Percentiles rank a stretch among this genome's conserved stretches.
Conservation (phyloP, 92 coral and sea anemone species). For the Heliopora coerulea region DNA sequence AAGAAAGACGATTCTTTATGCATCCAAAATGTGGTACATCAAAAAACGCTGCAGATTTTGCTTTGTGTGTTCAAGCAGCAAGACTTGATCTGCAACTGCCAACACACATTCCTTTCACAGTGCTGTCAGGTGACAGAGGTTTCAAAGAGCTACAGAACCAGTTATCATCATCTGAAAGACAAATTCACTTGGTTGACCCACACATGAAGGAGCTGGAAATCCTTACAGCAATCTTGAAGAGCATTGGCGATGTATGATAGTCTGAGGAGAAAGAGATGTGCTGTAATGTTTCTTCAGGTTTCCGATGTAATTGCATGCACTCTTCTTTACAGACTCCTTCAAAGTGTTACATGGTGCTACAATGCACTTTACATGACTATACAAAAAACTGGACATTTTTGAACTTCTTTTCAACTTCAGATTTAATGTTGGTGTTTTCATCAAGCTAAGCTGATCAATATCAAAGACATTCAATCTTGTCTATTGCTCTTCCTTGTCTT, state of each 20-base stretch:
- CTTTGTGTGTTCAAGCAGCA: slow-evolving; percentile 63
- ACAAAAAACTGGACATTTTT: too few relatives aligned
- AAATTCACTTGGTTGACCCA: slow-evolving; percentile 59
- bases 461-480: too few relatives aligned
- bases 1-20: slow-evolving; percentile 46
- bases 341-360: too few relatives aligned
- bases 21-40: slow-evolving; percentile 67
- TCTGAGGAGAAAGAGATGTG: not conserved
- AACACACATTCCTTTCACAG: slow-evolving; percentile 61
- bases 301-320: too few relatives aligned
- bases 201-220: slow-evolving; percentile 52
- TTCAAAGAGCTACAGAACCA: slow-evolving; percentile 62
- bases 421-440: too few relatives aligned
- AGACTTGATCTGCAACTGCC: slow-evolving; percentile 65
- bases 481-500: too few relatives aligned
- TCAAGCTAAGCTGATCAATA: too few relatives aligned
- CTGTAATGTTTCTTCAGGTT: too few relatives aligned
- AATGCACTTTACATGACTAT: too few relatives aligned
- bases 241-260: slow-evolving; percentile 53
- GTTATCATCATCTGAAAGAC: slow-evolving; percentile 50
- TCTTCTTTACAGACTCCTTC: too few relatives aligned
- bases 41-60: slow-evolving; percentile 74
- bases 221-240: slow-evolving; percentile 48
- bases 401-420: too few relatives aligned
- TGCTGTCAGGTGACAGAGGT: slow-evolving; percentile 68